Evolutionary conservation across 2,797 vertebrate genomes (phyloP).

Genomic region (Megalops cyprinoides): DNA sequence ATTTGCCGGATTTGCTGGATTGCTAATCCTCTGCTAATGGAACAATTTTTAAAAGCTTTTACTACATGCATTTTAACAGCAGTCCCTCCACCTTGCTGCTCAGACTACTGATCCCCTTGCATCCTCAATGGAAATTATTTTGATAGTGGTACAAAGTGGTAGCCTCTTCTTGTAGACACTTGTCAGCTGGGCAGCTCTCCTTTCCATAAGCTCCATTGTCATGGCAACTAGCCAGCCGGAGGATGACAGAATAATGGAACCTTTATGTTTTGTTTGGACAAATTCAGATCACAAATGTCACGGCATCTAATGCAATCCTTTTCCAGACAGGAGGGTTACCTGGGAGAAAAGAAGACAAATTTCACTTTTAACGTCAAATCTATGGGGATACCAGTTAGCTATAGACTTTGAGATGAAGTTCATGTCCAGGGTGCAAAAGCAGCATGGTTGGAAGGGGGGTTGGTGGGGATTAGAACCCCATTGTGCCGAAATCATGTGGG

Average conservation of each 20-base stretch:
- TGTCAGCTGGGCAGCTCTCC: slow-evolving; percentile 6
- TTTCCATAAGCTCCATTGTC: slow-evolving; percentile 9
- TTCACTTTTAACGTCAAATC: slow-evolving; percentile 7
- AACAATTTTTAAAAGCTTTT: background rate
- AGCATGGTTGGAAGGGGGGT: slow-evolving; percentile 3
- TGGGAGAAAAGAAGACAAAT: slow-evolving; percentile 13
- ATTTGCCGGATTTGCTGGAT: no score
- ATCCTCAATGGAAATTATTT: slow-evolving; percentile 10
- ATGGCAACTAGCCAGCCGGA: slow-evolving; percentile 16
- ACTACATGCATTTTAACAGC: background rate
- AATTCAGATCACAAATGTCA: slow-evolving; percentile 34
- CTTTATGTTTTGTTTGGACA: slow-evolving; percentile 27
- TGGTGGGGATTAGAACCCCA: slow-evolving; percentile 27
- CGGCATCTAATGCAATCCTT: slow-evolving; percentile 18
- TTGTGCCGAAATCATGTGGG: slow-evolving; percentile 36
- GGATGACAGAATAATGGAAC: slow-evolving; percentile 20
- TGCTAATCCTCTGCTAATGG: no score
- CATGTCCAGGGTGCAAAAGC: background rate
- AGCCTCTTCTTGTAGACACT: background rate
- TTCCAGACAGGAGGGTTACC: background rate
- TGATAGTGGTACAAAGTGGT: background rate
- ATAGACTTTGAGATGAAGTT: background rate
- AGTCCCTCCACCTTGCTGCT: slow-evolving; percentile 1
- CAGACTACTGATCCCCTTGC: background rate
- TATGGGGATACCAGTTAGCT: slow-evolving; percentile 6